phyloP scores from a whole-genome alignment of 2,888 invertebrate genomes.

The Loripinus fragilis region DNA sequence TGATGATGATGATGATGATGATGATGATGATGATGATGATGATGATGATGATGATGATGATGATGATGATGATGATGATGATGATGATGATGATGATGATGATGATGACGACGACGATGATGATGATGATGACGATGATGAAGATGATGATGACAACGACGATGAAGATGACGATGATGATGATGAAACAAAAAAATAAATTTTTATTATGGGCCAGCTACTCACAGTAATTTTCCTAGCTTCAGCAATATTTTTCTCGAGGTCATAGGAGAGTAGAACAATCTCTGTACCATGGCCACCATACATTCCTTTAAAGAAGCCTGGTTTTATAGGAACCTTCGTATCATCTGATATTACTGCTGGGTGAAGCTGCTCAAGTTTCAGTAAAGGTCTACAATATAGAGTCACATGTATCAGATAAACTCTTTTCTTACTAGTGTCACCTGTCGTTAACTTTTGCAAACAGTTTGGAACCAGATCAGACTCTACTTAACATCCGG shows the following conservation, averaged over 20 bases:
- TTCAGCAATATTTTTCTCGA: constrained; percentile 55
- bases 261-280: constrained; percentile 69
- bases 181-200: constrained; percentile 9
- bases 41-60: constrained; percentile 15
- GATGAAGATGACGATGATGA: constrained; percentile 16
- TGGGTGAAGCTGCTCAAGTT: background rate
- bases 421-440: no score
- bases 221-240: constrained; percentile 77
- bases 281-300: constrained; percentile 80
- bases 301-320: constrained; percentile 80
- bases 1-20: constrained; percentile 25
- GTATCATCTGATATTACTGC: background rate
- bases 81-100: constrained; percentile 17
- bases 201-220: no score
- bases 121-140: constrained; percentile 19
- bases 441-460: no score
- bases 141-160: constrained; percentile 15
- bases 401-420: no score
- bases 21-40: constrained; percentile 16
- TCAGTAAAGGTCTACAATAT: background rate
- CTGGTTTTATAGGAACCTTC: constrained; percentile 62
- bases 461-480: no score
- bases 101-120: constrained; percentile 11
- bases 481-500: no score
- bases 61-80: constrained; percentile 21